Evolutionary conservation across 2,888 invertebrate genomes (phyloP).

Genomic region (Ferdinandea cuprea): DNA sequence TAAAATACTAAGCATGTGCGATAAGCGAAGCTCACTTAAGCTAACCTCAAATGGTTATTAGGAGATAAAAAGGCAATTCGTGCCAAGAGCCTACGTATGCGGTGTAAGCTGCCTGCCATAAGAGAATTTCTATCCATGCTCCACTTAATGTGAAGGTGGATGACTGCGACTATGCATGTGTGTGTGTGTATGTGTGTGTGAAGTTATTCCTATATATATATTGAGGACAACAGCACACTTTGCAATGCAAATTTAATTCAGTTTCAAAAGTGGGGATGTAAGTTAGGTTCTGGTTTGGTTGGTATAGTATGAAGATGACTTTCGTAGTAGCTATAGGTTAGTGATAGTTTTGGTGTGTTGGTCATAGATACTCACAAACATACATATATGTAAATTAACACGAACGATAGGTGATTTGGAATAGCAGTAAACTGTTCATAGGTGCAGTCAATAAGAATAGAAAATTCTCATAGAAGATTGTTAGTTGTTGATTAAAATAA

Average conservation of each 20-base stretch:
- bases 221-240: conserved; percentile 67
- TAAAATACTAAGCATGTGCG: conserved; percentile 57
- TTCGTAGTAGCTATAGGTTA: too few species aligned
- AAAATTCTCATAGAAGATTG: neutral
- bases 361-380: too few species aligned
- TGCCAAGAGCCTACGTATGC: conserved; percentile 38
- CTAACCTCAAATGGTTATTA: conserved; percentile 70
- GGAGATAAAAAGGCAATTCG: conserved; percentile 56
- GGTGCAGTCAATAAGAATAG: conserved; percentile 18
- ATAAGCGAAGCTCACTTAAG: conserved; percentile 67
- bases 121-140: conserved; percentile 9
- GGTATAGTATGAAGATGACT: neutral
- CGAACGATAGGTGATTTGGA: conserved; percentile 2
- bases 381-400: too few species aligned
- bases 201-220: conserved; percentile 26
- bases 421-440: neutral
- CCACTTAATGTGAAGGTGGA: conserved; percentile 5
- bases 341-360: too few species aligned
- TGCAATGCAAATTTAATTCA: conserved; percentile 68
- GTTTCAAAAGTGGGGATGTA: conserved; percentile 11
- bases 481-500: neutral
- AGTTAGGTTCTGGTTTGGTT: neutral
- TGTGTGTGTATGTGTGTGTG: neutral
- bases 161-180: conserved; percentile 1
- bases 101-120: conserved; percentile 2